Conservation (phyloP, 1,140 invertebrate species). For the Hypsibius dujardini region DNA sequence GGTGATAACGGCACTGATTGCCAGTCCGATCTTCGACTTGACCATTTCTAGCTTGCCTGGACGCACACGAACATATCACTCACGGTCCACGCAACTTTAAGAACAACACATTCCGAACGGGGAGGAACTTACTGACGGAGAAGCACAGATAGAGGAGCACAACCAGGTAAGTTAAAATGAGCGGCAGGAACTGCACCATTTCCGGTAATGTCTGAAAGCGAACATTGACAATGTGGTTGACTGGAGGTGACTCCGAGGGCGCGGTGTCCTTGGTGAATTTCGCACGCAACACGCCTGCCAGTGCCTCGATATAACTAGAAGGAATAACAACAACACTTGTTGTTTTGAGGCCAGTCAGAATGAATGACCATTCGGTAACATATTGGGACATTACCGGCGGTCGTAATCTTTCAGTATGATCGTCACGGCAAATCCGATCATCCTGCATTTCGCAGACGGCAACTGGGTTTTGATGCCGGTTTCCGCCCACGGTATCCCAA, state of each 20-base stretch:
- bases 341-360: no score
- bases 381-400: constrained; percentile 29
- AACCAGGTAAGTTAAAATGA: constrained; percentile 61
- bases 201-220: constrained; percentile 71
- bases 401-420: constrained; percentile 64
- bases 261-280: no score
- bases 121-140: constrained; percentile 56
- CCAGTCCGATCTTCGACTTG: constrained; percentile 73
- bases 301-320: no score
- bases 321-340: no score
- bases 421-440: constrained; percentile 74
- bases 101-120: background rate
- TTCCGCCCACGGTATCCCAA: constrained; percentile 72
- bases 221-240: constrained; percentile 42
- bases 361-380: constrained; percentile 25
- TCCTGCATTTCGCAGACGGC: constrained; percentile 54
- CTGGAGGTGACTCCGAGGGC: constrained; percentile 31
- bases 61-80: constrained; percentile 18
- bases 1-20: constrained; percentile 67
- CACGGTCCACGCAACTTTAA: background rate
- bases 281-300: no score
- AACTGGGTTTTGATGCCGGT: constrained; percentile 73
- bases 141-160: constrained; percentile 84
- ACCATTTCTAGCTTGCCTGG: constrained; percentile 58
- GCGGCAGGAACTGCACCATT: constrained; percentile 62